Conservation (phyloP, 2,113 vertebrate genomes). For the Mustelus asterias region DNA sequence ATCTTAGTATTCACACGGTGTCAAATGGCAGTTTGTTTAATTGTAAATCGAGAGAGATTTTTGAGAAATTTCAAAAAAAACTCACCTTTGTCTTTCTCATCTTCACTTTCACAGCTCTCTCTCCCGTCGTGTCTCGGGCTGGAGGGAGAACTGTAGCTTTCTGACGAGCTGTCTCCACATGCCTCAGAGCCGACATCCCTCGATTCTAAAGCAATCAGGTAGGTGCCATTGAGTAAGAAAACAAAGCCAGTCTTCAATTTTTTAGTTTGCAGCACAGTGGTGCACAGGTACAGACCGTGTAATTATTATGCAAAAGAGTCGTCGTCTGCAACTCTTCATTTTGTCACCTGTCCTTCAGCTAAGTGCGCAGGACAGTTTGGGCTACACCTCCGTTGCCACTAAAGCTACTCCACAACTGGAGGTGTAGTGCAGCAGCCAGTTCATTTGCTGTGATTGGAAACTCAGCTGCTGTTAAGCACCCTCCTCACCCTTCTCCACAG, state of each 20-base stretch:
- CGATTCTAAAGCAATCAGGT: constrained; percentile 60
- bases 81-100: constrained; percentile 86
- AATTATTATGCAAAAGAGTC: neutral
- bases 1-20: neutral
- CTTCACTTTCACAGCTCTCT: constrained; percentile 89
- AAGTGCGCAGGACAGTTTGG: neutral
- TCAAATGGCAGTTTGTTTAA: neutral
- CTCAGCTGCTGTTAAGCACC: neutral
- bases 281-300: neutral
- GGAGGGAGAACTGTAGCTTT: constrained; percentile 89
- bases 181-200: constrained; percentile 70
- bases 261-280: neutral
- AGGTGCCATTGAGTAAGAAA: constrained; percentile 34
- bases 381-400: neutral
- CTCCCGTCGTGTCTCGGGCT: constrained; percentile 76
- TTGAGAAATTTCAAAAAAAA: neutral
- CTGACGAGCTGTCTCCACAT: constrained; percentile 83
- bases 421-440: neutral
- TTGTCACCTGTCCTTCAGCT: neutral
- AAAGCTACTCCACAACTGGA: neutral
- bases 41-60: neutral
- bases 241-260: neutral
- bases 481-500: neutral
- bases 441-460: neutral
- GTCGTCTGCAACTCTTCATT: neutral